Evolutionary conservation across 2,888 invertebrate species (phyloP).

Genomic region (Nebria salina): DNA sequence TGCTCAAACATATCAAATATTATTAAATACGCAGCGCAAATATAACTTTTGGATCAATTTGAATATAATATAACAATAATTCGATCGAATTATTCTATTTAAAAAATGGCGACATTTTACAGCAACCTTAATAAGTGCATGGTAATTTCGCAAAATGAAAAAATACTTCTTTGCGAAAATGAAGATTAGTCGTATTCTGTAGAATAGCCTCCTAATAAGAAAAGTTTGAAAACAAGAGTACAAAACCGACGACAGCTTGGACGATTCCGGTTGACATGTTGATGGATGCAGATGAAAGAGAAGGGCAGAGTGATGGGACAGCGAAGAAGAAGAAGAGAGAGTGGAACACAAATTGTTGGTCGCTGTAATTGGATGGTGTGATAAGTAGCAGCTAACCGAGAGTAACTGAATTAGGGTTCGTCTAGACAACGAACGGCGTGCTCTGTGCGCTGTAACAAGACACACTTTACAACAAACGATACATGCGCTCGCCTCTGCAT

Average conservation of each 20-base stretch:
- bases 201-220: neutral
- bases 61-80: too few relatives aligned
- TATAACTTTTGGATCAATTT: too few relatives aligned
- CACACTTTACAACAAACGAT: slow-evolving; percentile 24
- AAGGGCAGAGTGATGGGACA: neutral
- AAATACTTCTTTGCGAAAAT: too few relatives aligned
- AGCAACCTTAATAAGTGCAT: too few relatives aligned
- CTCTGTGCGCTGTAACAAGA: slow-evolving; percentile 20
- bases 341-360: slow-evolving; percentile 39
- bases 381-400: slow-evolving; percentile 45
- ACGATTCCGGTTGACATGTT: slow-evolving; percentile 27
- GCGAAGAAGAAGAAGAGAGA: slow-evolving; percentile 24
- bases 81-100: too few relatives aligned
- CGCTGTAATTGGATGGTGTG: slow-evolving; percentile 46
- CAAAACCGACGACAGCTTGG: neutral
- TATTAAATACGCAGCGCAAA: too few relatives aligned
- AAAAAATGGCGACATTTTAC: too few relatives aligned
- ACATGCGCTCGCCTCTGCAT: slow-evolving; percentile 19
- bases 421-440: slow-evolving; percentile 30
- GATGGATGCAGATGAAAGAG: slow-evolving; percentile 46
- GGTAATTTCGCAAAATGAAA: too few relatives aligned
- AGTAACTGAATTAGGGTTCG: slow-evolving; percentile 17
- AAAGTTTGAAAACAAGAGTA: slow-evolving; percentile 6
- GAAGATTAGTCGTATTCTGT: too few relatives aligned
- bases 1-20: too few relatives aligned